Percentiles rank a stretch among this genome's conserved stretches.
Evolutionary conservation across 2,888 invertebrate species (phyloP).

Genomic region (Cataglyphis cursor): DNA sequence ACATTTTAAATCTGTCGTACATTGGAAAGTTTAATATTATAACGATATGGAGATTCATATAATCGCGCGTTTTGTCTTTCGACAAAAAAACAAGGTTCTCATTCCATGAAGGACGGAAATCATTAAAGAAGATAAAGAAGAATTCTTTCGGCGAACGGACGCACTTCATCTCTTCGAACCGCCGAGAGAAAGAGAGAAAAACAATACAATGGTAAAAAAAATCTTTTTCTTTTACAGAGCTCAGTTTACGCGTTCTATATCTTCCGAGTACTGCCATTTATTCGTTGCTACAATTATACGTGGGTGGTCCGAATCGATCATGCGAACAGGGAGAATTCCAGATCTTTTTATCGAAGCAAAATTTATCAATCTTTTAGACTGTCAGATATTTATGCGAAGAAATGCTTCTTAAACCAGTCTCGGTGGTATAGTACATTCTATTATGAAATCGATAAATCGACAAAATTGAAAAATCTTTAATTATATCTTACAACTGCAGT

Average conservation of each 20-base stretch:
- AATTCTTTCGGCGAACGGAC: slow-evolving; percentile 65
- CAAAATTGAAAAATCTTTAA: background rate
- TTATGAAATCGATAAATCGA: background rate
- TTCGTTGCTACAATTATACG: slow-evolving; percentile 11
- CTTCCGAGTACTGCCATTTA: slow-evolving; percentile 5
- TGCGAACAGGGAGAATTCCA: slow-evolving; percentile 6
- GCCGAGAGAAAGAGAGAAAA: slow-evolving; percentile 7
- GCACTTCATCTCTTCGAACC: slow-evolving; percentile 62
- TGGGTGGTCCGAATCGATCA: slow-evolving; percentile 34
- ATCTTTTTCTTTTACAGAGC: background rate
- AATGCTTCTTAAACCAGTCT: background rate
- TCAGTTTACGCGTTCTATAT: background rate
- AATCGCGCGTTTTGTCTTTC: slow-evolving; percentile 70
- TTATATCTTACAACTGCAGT: background rate
- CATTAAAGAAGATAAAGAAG: background rate
- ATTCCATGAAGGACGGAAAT: background rate
- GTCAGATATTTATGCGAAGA: background rate
- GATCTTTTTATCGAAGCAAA: slow-evolving; percentile 11
- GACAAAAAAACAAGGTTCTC: background rate
- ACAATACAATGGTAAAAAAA: slow-evolving; percentile 13
- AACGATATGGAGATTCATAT: slow-evolving; percentile 65
- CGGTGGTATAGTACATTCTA: background rate
- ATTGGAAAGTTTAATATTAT: slow-evolving; percentile 49
- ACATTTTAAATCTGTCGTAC: background rate
- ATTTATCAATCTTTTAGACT: slow-evolving; percentile 23